phyloP scores from a whole-genome alignment of 2,888 invertebrate genomes.

The Nomada lathburiana region DNA sequence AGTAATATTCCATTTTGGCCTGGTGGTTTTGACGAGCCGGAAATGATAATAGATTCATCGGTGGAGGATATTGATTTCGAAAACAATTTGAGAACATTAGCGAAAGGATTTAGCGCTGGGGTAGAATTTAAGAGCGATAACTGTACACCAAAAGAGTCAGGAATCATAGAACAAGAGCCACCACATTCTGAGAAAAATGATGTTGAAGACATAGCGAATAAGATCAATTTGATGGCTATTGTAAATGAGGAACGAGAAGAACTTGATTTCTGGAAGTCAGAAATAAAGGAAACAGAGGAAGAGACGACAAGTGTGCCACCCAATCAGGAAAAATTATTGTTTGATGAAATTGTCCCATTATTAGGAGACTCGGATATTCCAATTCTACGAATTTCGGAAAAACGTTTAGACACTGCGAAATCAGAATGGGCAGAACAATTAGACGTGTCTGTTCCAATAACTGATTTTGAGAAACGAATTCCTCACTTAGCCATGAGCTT shows the following conservation, averaged over 20 bases:
- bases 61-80: constrained; percentile 78
- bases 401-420: constrained; percentile 84
- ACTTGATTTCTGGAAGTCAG: constrained; percentile 84
- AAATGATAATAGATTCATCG: constrained; percentile 80
- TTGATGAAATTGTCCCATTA: constrained; percentile 79
- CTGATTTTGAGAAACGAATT: constrained; percentile 92
- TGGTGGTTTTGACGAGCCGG: constrained; percentile 89
- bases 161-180: constrained; percentile 7
- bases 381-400: constrained; percentile 89
- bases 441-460: constrained; percentile 92
- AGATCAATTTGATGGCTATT: constrained; percentile 87
- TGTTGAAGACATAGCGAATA: constrained; percentile 78
- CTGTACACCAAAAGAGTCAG: constrained; percentile 73
- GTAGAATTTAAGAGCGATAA: constrained; percentile 80
- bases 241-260: constrained; percentile 87
- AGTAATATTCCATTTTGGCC: constrained; percentile 95
- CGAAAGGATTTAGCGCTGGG: constrained; percentile 78
- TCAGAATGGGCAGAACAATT: constrained; percentile 95
- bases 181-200: constrained; percentile 35
- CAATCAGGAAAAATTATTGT: constrained; percentile 55
- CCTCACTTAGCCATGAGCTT: constrained; percentile 94
- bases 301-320: constrained; percentile 34
- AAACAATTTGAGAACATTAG: constrained; percentile 77
- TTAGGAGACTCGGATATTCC: constrained; percentile 84
- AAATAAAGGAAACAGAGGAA: constrained; percentile 27